Evolutionary conservation across 1,140 invertebrate species (phyloP).

Genomic region (Caenorhabditis remanei): DNA sequence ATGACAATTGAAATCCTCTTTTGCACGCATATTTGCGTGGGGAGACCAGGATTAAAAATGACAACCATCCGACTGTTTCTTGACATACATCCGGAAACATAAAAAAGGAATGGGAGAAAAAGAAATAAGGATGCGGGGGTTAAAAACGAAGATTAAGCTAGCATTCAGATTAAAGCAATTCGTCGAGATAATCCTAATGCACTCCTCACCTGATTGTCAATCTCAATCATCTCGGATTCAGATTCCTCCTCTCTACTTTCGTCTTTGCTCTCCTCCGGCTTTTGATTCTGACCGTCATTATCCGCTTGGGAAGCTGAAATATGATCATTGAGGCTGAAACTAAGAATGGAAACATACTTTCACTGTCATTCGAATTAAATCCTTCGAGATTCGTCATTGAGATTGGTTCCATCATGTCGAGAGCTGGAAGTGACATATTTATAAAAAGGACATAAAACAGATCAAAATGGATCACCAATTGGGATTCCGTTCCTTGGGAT

Average conservation of each 20-base stretch:
- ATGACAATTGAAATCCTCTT: conserved; percentile 44
- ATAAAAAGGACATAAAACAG: conserved; percentile 15
- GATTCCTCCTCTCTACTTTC: background rate
- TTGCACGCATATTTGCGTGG: background rate
- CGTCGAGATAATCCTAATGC: conserved; percentile 10
- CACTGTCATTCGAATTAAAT: conserved; percentile 13
- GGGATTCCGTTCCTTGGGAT: conserved; percentile 35
- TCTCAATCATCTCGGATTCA: conserved; percentile 18
- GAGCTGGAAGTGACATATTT: conserved; percentile 24
- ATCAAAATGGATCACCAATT: conserved; percentile 27
- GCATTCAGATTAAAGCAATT: conserved; percentile 11
- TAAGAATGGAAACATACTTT: conserved; percentile 36
- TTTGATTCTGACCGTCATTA: conserved; percentile 13
- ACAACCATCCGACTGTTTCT: conserved; percentile 22
- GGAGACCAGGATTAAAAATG: conserved; percentile 33
- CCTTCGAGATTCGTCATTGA: conserved; percentile 48
- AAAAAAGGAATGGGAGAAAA: background rate
- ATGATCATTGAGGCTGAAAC: conserved; percentile 29
- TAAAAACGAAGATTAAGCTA: conserved; percentile 11
- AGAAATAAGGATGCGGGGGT: conserved; percentile 17
- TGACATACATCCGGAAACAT: background rate
- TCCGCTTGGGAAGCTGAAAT: conserved; percentile 14
- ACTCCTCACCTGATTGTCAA: conserved; percentile 48
- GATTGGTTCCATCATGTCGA: conserved; percentile 42
- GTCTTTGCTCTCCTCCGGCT: background rate